Conservation (phyloP, 2,113 vertebrate species). For the Rhegmatorhina hoffmannsi region DNA sequence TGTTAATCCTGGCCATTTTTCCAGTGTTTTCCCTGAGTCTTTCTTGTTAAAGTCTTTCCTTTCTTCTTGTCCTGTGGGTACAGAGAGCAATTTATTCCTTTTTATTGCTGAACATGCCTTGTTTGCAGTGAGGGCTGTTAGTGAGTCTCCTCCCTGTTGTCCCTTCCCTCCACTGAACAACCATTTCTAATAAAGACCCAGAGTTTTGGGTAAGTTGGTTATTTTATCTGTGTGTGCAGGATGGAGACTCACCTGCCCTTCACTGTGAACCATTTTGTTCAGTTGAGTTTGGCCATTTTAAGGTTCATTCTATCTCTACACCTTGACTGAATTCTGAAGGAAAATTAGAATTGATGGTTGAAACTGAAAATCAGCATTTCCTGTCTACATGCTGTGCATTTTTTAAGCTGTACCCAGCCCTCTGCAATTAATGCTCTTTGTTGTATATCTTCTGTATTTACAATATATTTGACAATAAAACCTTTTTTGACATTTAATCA, state of each 20-base stretch:
- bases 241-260: background rate
- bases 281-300: background rate
- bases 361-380: constrained; percentile 19
- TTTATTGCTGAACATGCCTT: background rate
- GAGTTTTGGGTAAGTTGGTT: background rate
- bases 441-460: constrained; percentile 59
- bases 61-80: background rate
- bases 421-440: constrained; percentile 53
- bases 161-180: background rate
- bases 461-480: constrained; percentile 64
- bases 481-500: constrained; percentile 68
- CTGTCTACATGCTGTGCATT: background rate
- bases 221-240: background rate
- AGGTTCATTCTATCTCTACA: background rate
- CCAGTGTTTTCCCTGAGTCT: background rate
- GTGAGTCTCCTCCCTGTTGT: background rate
- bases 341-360: constrained; percentile 25
- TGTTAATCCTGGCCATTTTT: background rate
- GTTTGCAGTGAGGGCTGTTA: background rate
- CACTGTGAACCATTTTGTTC: background rate
- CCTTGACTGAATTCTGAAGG: background rate
- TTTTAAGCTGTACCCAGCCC: constrained; percentile 17
- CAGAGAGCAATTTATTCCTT: background rate
- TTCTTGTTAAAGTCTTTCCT: background rate
- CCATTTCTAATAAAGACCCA: background rate